These are phyloP conservation scores for Otolemur garnettii DNA, from an alignment of 2,113 vertebrate species.

Conservation along the genomic window DNA sequence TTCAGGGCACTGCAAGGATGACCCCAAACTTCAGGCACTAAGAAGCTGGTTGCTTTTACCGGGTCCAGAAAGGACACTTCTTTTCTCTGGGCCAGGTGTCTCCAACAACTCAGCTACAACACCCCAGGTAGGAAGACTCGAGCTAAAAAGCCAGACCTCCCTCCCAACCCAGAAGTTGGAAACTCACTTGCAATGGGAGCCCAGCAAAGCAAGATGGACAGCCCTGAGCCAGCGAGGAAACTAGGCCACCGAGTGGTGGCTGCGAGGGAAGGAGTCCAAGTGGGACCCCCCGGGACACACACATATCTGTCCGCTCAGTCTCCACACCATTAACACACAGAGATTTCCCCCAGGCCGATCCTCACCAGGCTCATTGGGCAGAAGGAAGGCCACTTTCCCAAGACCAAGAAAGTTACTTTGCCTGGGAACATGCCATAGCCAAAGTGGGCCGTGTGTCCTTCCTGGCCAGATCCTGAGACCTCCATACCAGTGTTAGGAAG, in stretches of 20 bases:
- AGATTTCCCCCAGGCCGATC: slow-evolving; percentile 67
- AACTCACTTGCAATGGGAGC: background rate
- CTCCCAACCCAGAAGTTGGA: slow-evolving; percentile 52
- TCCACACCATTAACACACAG: slow-evolving; percentile 67
- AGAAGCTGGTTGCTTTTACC: background rate
- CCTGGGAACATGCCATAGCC: background rate
- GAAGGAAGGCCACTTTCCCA: slow-evolving; percentile 19
- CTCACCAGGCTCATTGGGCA: slow-evolving; percentile 49
- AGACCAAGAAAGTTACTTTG: slow-evolving; percentile 62
- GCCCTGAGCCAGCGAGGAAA: slow-evolving; percentile 75
- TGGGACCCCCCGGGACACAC: slow-evolving; percentile 67
- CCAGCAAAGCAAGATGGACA: background rate
- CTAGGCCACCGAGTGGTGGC: slow-evolving; percentile 47
- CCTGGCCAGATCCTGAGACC: background rate
- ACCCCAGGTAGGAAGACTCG: background rate
- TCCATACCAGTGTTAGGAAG: background rate
- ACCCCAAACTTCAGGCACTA: background rate
- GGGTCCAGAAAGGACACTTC: background rate
- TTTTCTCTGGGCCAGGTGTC: background rate
- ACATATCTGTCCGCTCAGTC: slow-evolving; percentile 65
- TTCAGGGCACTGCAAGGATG: background rate
- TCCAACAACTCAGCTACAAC: background rate
- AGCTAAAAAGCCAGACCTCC: background rate
- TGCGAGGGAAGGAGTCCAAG: slow-evolving; percentile 59
- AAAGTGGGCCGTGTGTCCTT: slow-evolving; percentile 33